phyloP scores from a whole-genome alignment of 2,888 invertebrate species.

The Metalampra italica region DNA sequence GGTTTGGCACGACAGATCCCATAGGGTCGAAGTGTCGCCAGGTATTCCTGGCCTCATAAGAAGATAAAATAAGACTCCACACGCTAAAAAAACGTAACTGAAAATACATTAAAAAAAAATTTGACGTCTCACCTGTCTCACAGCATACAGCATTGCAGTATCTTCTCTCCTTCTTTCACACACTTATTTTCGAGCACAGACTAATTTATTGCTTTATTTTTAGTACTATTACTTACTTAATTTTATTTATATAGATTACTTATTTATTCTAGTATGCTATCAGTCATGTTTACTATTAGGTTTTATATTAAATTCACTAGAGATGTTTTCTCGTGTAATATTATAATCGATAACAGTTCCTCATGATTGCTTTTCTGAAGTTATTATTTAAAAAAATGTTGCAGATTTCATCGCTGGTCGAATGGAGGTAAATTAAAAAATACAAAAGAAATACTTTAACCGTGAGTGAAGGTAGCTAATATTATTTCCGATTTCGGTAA shows the following conservation, averaged over 20 bases:
- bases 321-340: conserved; percentile 31
- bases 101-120: too few relatives aligned
- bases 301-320: conserved; percentile 23
- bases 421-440: not conserved
- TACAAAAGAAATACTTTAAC: too few relatives aligned
- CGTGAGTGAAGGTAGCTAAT: too few relatives aligned
- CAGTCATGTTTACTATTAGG: conserved; percentile 33
- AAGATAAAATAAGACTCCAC: too few relatives aligned
- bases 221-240: not conserved
- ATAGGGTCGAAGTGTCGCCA: too few relatives aligned
- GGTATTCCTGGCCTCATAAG: too few relatives aligned
- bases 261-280: conserved; percentile 25
- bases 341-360: conserved; percentile 21
- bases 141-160: conserved; percentile 62
- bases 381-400: not conserved
- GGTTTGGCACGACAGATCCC: too few relatives aligned
- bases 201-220: conserved; percentile 10
- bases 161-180: conserved; percentile 30
- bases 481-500: too few relatives aligned
- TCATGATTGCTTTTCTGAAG: not conserved
- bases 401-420: not conserved
- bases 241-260: conserved; percentile 9
- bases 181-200: conserved; percentile 3
- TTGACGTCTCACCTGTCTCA: conserved; percentile 71
- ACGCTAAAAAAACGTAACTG: too few relatives aligned